Conservation (phyloP, 37 sponge, comb jelly and placozoan genomes). For the Cladorhizidae sp. region DNA sequence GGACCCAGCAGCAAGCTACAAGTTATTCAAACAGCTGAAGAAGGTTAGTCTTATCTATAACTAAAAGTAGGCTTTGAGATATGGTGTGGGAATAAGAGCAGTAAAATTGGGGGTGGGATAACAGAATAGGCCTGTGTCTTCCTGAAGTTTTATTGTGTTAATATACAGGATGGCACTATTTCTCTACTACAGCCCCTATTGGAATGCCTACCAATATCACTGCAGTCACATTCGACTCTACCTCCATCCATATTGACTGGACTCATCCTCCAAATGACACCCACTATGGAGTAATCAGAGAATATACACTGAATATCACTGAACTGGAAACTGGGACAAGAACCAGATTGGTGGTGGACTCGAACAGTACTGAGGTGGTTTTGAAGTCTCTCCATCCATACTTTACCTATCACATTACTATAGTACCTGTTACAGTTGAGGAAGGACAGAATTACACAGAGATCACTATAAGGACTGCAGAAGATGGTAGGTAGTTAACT, state of each 20-base stretch:
- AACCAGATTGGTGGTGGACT: neutral
- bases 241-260: conserved; percentile 31
- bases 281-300: conserved; percentile 51
- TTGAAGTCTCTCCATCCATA: conserved; percentile 44
- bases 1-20: neutral
- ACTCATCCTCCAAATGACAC: conserved; percentile 24
- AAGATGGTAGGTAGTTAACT: conserved; percentile 56
- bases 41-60: neutral
- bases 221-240: conserved; percentile 8
- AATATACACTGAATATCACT: conserved; percentile 22
- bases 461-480: conserved; percentile 4
- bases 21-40: neutral
- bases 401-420: conserved; percentile 37
- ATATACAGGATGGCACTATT: neutral
- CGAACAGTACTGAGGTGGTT: neutral
- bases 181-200: neutral
- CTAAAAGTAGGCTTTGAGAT: too few relatives aligned
- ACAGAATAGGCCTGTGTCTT: neutral
- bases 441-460: conserved; percentile 21
- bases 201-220: conserved; percentile 7
- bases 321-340: conserved; percentile 1
- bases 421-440: conserved; percentile 28
- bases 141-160: neutral
- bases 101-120: too few relatives aligned
- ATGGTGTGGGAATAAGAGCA: too few relatives aligned